Evolutionary conservation across 2,797 vertebrate species (phyloP).

Genomic region (Urophycis tenuis): DNA sequence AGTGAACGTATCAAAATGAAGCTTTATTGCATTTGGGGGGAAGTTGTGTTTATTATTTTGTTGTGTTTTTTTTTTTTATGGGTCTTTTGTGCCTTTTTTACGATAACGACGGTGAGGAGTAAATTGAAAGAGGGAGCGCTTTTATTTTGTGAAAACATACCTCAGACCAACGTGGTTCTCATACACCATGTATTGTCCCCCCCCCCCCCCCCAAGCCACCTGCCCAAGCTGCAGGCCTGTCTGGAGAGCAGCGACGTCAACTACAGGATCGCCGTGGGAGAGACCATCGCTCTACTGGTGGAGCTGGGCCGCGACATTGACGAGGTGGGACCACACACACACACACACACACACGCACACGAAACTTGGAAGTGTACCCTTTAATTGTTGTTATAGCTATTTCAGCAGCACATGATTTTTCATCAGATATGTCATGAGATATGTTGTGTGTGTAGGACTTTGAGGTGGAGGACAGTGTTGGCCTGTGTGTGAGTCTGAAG

Average conservation of each 20-base stretch:
- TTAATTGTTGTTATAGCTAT: not conserved
- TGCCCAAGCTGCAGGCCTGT: conserved; percentile 80
- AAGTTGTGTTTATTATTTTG: too few relatives aligned
- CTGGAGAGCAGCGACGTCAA: conserved; percentile 84
- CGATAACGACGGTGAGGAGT: not conserved
- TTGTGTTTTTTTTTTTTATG: not conserved
- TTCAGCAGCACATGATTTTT: not conserved
- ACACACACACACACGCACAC: not conserved
- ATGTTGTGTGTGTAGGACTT: conserved; percentile 71
- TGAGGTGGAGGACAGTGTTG: conserved; percentile 73
- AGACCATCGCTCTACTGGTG: conserved; percentile 86
- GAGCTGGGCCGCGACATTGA: conserved; percentile 80
- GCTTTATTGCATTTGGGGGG: too few relatives aligned
- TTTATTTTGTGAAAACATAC: not conserved
- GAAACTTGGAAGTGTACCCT: not conserved
- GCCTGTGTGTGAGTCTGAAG: conserved; percentile 79
- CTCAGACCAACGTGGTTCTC: not conserved
- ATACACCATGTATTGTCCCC: not conserved
- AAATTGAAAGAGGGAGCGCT: not conserved
- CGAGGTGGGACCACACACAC: too few relatives aligned
- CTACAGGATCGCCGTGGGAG: conserved; percentile 87
- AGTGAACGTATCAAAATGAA: too few relatives aligned
- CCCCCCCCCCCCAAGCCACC: conserved; percentile 66
- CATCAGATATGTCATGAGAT: not conserved
- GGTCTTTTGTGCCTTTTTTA: not conserved